These are phyloP conservation scores for Heteractis magnifica DNA, from an alignment of 92 coral and sea anemone species.

Conservation along the genomic window DNA sequence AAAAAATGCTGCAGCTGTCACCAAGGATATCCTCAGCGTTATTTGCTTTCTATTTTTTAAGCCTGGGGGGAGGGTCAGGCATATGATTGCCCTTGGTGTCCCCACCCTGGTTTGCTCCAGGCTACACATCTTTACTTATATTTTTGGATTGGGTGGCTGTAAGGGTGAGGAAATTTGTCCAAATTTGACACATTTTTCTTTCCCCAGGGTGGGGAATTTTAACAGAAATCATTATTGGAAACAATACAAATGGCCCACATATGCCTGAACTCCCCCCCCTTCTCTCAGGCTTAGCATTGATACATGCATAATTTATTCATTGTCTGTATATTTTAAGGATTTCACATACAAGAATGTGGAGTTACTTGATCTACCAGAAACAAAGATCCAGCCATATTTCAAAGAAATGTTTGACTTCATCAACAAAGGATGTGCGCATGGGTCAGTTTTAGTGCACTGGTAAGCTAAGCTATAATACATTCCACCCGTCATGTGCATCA, in stretches of 20 bases:
- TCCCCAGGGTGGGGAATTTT: neutral
- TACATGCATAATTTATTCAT: neutral
- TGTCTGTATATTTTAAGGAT: slow-evolving; percentile 45
- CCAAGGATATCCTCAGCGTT: no score
- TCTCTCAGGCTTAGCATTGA: neutral
- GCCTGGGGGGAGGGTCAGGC: neutral
- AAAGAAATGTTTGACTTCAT: slow-evolving; percentile 74
- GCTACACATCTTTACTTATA: no score
- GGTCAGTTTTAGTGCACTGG: slow-evolving; percentile 89
- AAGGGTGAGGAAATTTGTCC: neutral
- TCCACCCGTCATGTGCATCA: neutral
- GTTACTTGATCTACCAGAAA: slow-evolving; percentile 85
- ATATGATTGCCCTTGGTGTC: no score
- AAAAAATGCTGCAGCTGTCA: no score
- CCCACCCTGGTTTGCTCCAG: no score
- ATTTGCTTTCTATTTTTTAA: no score
- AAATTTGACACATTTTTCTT: neutral
- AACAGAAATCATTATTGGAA: neutral
- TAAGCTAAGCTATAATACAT: slow-evolving; percentile 29
- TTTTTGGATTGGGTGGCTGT: no score
- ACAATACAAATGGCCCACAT: neutral
- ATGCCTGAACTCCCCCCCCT: neutral
- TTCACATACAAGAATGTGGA: slow-evolving; percentile 81
- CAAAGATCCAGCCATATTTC: slow-evolving; percentile 59
- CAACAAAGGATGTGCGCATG: slow-evolving; percentile 44